phyloP scores from a whole-genome alignment of 2,113 vertebrate genomes.

The Percina caprodes region DNA sequence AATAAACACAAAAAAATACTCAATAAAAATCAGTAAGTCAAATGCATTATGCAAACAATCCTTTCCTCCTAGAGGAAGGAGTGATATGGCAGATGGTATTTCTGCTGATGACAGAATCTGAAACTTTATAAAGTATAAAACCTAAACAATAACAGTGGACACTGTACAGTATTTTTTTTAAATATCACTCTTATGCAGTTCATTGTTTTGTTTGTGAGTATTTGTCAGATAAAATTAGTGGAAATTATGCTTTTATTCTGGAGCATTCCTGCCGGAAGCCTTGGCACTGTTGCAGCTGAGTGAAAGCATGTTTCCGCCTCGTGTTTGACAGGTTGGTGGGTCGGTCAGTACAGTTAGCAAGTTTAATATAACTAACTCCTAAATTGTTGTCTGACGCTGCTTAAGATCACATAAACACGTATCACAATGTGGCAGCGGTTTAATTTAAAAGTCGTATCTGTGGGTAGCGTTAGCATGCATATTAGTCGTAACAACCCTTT shows the following conservation, averaged over 20 bases:
- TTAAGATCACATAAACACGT: not conserved
- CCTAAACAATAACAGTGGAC: too few relatives aligned
- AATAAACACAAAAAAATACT: not conserved
- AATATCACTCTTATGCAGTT: not conserved
- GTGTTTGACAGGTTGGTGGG: conserved; percentile 64
- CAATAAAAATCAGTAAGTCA: not conserved
- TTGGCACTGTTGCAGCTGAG: not conserved
- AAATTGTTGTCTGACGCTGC: not conserved
- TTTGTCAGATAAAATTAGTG: not conserved
- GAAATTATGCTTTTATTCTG: conserved; percentile 42
- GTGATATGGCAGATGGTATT: not conserved
- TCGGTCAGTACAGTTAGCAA: conserved; percentile 25
- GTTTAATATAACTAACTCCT: not conserved
- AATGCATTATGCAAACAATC: not conserved
- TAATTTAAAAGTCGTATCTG: not conserved
- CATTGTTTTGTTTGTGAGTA: too few relatives aligned
- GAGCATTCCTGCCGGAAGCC: conserved; percentile 12
- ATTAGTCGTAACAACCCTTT: conserved; percentile 30
- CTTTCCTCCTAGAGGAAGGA: not conserved
- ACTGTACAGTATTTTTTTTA: not conserved
- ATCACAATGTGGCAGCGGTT: not conserved
- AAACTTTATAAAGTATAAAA: not conserved
- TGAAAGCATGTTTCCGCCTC: conserved; percentile 49
- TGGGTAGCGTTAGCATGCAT: not conserved
- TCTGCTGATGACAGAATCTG: not conserved